Conservation (phyloP, 1,140 invertebrate species). For the Stegodyphus mimosarum region DNA sequence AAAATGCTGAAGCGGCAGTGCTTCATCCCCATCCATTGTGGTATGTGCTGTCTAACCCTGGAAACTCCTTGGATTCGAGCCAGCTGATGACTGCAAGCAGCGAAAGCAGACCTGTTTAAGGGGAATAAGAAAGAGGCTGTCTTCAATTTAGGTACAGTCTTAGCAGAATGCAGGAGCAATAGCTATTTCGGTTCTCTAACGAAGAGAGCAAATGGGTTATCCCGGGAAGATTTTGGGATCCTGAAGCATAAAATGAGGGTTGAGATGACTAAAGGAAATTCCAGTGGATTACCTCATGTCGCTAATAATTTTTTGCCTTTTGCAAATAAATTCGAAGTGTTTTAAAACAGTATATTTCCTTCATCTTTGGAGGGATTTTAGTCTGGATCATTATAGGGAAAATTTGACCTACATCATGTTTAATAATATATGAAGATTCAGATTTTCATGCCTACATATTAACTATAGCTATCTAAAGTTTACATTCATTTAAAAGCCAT, state of each 20-base stretch:
- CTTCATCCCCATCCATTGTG: neutral
- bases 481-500: too few relatives aligned
- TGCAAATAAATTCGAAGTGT: neutral
- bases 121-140: neutral
- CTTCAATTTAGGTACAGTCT: neutral
- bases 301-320: neutral
- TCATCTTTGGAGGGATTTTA: too few relatives aligned
- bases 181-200: neutral
- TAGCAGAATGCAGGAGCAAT: neutral
- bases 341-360: neutral
- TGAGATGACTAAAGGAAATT: neutral
- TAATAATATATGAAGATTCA: too few relatives aligned
- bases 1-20: neutral
- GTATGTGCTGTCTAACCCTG: neutral
- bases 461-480: too few relatives aligned
- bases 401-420: too few relatives aligned
- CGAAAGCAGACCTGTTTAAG: neutral
- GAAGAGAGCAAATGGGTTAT: neutral
- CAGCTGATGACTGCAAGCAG: neutral
- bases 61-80: neutral
- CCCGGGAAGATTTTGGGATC: neutral
- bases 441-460: too few relatives aligned
- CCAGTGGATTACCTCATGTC: neutral
- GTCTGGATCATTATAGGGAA: too few relatives aligned
- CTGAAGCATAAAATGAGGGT: neutral